Evolutionary conservation across 2,888 invertebrate species (phyloP), one percentile per base, ranked within the genome.

Genomic region (Stenodera caucasica): DNA sequence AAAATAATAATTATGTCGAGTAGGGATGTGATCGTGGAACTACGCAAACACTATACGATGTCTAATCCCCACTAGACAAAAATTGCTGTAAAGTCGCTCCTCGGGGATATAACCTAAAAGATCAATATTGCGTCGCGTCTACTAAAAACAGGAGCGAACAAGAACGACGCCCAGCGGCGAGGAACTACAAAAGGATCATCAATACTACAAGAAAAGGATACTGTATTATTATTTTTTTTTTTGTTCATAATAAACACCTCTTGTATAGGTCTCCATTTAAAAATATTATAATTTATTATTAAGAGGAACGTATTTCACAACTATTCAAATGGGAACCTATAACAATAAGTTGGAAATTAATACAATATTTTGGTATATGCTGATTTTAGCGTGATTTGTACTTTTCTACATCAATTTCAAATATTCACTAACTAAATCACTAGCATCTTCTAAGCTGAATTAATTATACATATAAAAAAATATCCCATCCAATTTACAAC

Each of bases 81-180:
- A 68, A 68, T 66, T 68, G 70, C 67, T 69, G 67, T 69, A 67
- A 67, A 70, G 69, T 68, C 67, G 72, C 67, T 75, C 76, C 77
- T 75, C 72, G 65, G 75, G 78, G 77, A 77, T 76, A 76, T 75
- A 77, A 77, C 76, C 76, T 75, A 75, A 74, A 77, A 76, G 75
- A 78, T 78, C 77, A 76, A 78, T 78, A 78, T 75, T 73, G 68
- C 70, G 68, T 65, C 67, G 65, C 69, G 73, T 71, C 61, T 64
- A 67, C 59, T 63, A 21, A 26, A 26, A 26, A 26, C 26, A n/a
- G n/a, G n/a, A 51, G 26, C 49, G 40, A 52, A 11, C 32, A 40
- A n/a, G 21, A 58, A 53, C 53, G 60, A 60, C 57, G 50, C 49
- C 49, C 54, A 40, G 51, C 52, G 50, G 57, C 54, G 55, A 55